A percentile compares a stretch with the other conserved stretches of the same genome.
Evolutionary conservation across 2,113 vertebrate species (phyloP).

Genomic region (Tyto alba): DNA sequence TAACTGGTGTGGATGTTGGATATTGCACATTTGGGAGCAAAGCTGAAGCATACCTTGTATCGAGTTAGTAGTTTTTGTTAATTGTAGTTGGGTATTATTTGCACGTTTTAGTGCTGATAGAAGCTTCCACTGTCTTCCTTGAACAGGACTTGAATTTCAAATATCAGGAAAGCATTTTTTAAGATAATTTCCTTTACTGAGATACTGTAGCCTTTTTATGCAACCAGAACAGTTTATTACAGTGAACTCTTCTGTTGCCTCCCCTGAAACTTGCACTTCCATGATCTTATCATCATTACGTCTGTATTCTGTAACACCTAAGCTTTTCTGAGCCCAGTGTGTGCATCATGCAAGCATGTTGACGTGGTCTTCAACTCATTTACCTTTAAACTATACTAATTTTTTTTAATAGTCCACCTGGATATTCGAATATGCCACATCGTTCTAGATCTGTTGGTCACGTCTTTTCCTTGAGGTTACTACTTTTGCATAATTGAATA

Average conservation of each 20-base stretch:
- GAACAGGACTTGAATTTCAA: neutral
- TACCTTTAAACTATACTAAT: neutral
- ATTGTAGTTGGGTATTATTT: neutral
- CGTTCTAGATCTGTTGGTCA: neutral
- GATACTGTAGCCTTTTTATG: neutral
- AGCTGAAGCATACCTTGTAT: neutral
- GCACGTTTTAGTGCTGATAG: neutral
- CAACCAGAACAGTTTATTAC: neutral
- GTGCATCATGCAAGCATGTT: fast-evolving
- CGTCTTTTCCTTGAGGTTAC: neutral
- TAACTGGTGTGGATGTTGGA: neutral
- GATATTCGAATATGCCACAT: fast-evolving
- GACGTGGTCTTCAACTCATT: neutral
- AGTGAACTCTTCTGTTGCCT: neutral
- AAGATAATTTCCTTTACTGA: neutral
- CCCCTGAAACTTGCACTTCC: neutral
- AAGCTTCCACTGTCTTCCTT: neutral
- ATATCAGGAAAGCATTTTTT: neutral
- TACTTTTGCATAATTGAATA: neutral
- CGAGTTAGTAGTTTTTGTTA: fast-evolving
- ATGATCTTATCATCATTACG: fast-evolving
- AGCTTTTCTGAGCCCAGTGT: neutral
- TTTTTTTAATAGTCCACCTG: neutral
- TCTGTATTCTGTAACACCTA: fast-evolving
- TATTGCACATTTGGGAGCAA: fast-evolving